Conservation (phyloP, 2,888 invertebrate species). For the Dinocampus coccinellae region DNA sequence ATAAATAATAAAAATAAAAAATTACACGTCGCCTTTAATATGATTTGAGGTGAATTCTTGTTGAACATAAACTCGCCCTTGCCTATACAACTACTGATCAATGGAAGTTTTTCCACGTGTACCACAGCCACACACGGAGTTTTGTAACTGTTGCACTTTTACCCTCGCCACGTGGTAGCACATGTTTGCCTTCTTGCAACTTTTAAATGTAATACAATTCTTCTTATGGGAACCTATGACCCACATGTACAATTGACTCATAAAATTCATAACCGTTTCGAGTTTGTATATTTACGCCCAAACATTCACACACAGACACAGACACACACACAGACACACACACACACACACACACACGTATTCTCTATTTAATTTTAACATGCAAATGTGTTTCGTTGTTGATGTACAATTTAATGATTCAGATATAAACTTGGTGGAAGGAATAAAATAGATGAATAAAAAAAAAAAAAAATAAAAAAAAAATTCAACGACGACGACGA, state of each 20-base stretch:
- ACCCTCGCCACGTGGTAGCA: constrained; percentile 43
- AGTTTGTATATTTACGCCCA: not conserved
- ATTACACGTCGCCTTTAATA: constrained; percentile 67
- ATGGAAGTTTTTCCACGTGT: constrained; percentile 49
- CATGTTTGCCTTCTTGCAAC: constrained; percentile 29
- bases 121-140: constrained; percentile 39
- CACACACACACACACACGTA: too few relatives aligned
- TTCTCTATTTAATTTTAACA: not conserved
- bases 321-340: too few relatives aligned
- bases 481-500: not conserved
- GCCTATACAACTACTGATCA: constrained; percentile 57
- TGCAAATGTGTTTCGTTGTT: not conserved
- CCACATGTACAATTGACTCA: not conserved
- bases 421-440: not conserved
- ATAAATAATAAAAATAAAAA: too few relatives aligned
- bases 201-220: not conserved
- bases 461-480: not conserved
- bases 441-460: too few relatives aligned
- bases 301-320: too few relatives aligned
- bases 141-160: constrained; percentile 51
- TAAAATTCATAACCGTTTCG: constrained; percentile 3
- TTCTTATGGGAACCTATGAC: constrained; percentile 1
- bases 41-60: constrained; percentile 55
- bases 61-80: constrained; percentile 27
- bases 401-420: not conserved